phyloP scores from a whole-genome alignment of 2,113 vertebrate genomes.

The Rhipidura dahli region DNA sequence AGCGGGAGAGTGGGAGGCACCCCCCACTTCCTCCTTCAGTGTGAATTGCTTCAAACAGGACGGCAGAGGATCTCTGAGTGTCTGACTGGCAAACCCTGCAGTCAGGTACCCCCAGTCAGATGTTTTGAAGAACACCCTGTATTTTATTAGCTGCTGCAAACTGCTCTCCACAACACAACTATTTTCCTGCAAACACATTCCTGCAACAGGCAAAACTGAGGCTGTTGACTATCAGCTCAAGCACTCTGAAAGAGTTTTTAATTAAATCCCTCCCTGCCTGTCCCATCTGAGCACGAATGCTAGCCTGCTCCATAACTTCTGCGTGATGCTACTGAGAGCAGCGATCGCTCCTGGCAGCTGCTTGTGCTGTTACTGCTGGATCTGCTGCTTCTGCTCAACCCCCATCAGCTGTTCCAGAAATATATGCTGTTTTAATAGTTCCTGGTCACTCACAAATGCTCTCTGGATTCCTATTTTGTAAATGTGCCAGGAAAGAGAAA shows the following conservation, averaged over 20 bases:
- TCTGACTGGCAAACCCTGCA: not conserved
- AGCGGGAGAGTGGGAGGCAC: not conserved
- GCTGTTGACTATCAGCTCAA: not conserved
- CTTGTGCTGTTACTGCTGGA: not conserved
- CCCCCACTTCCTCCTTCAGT: not conserved
- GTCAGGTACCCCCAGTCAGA: not conserved
- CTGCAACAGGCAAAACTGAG: not conserved
- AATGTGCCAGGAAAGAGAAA: not conserved
- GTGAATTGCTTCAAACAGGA: not conserved
- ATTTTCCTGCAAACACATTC: not conserved
- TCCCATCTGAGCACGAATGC: not conserved
- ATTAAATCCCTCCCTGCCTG: not conserved
- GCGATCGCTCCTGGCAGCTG: not conserved
- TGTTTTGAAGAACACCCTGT: not conserved
- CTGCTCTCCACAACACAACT: not conserved
- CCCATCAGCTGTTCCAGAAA: constrained; percentile 31
- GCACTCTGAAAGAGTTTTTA: not conserved
- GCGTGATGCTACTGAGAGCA: not conserved
- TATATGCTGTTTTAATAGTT: not conserved
- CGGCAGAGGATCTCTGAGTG: not conserved
- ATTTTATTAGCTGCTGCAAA: not conserved
- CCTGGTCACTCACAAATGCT: not conserved
- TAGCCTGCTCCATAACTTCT: not conserved
- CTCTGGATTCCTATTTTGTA: constrained; percentile 26
- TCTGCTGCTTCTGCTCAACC: not conserved